Base-by-base conservation (phyloP, 92 coral and sea anemone species). In the Scolanthus callimorphus region DNA sequence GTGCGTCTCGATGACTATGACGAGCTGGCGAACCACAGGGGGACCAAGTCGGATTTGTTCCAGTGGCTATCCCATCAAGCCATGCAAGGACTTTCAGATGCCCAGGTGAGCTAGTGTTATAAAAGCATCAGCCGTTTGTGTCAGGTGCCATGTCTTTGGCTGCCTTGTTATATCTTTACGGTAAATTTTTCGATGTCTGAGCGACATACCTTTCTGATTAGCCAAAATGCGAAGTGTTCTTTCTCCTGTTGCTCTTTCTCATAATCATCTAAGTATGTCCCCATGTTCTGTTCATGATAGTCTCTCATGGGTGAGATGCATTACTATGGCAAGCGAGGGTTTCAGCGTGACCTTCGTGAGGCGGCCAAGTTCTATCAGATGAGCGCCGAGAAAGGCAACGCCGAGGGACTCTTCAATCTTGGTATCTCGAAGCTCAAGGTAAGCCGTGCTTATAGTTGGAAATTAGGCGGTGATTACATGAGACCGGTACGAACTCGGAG, bases 41-140 rank as follows among this genome's bases (percentile, higher is more conserved):
- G 91, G 9, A 63, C 61, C 17, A 78, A 92, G 43, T 92, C 98
- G 20, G 91, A 92, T 62, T 41, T 85, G 61, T 88, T 83, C 60
- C 87, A 79, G 17, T 92, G 98, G 98, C 79, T 92, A 41, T 81
- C 85, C 68, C 86, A 92, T 72, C 96, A 88, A 60, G 96, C 98
- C 3, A 65, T 56, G 85, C 89, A 85, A 31, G 91, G 98, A 11
- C 63, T 80, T 17, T 69, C 82, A 3, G 96, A 74, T 49, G 98
- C 96, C 25, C 96, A 86, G 79, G 95, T 82, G 21, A 0, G 41
- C 41, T 6, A 15, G 15, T 34, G 41, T 6, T n/a, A n/a, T n/a
- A n/a, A n/a, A n/a, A n/a, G n/a, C n/a, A n/a, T n/a, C n/a, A n/a
- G n/a, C n/a, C n/a, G n/a, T n/a, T n/a, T n/a, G n/a, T n/a, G n/a